Conservation (phyloP, 2,888 invertebrate genomes). For the Atethmia centrago region DNA sequence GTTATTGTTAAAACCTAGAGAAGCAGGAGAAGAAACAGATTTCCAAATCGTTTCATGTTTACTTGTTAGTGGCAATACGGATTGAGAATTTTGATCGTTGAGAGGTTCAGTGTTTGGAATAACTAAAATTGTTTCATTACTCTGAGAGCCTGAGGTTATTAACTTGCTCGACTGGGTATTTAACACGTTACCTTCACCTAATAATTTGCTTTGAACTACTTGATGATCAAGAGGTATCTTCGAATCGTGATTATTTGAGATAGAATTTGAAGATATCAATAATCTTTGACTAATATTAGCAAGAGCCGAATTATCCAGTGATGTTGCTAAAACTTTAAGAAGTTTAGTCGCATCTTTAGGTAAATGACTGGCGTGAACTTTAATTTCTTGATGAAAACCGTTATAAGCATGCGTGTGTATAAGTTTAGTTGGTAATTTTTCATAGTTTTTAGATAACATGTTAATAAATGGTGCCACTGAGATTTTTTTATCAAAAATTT, state of each 20-base stretch:
- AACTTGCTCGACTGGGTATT: conserved; percentile 27
- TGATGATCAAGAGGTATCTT: neutral
- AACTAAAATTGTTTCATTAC: conserved; percentile 42
- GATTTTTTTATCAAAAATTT: conserved; percentile 32
- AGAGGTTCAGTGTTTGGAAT: conserved; percentile 16
- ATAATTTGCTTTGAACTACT: neutral
- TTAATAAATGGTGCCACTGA: conserved; percentile 33
- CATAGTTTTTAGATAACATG: conserved; percentile 5
- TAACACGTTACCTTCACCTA: neutral
- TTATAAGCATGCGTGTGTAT: conserved; percentile 43
- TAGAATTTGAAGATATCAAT: conserved; percentile 1
- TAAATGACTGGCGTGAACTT: conserved; percentile 37
- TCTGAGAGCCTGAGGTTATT: conserved; percentile 36
- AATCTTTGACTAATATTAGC: conserved; percentile 33
- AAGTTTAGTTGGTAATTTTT: conserved; percentile 28
- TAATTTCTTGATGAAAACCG: conserved; percentile 54
- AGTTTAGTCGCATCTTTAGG: conserved; percentile 30
- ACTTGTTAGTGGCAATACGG: conserved; percentile 9
- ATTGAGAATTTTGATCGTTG: neutral
- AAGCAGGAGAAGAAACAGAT: conserved; percentile 12
- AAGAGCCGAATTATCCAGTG: conserved; percentile 26
- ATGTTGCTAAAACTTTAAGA: conserved; percentile 32
- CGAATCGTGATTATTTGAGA: neutral
- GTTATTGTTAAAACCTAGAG: neutral
- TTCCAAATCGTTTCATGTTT: conserved; percentile 23